Evolutionary conservation across 2,797 vertebrate species (phyloP).

Genomic region (Lithobates pipiens): DNA sequence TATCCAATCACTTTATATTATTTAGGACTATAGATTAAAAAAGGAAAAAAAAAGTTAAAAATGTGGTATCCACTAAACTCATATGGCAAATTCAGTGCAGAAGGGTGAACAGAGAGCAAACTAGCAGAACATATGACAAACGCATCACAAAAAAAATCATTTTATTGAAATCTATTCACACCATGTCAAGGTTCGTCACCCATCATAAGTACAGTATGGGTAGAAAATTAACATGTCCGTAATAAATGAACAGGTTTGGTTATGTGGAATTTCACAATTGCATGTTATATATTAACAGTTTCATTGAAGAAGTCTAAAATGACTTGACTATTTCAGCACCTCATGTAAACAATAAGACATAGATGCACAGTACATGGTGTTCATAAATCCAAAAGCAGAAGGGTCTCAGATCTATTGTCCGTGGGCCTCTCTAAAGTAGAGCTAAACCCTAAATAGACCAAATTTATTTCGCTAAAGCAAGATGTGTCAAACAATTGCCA

Average conservation of each 20-base stretch:
- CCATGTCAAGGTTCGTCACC: not conserved
- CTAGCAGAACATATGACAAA: not conserved
- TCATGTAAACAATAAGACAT: conserved; percentile 8
- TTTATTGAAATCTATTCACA: not conserved
- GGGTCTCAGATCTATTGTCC: not conserved
- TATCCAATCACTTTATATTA: no score
- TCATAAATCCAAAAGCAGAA: not conserved
- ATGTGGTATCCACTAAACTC: not conserved
- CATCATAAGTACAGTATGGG: not conserved
- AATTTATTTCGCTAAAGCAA: no score
- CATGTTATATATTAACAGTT: conserved; percentile 26
- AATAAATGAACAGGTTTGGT: not conserved
- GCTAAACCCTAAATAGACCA: not conserved
- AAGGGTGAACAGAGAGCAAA: no score
- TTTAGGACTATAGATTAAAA: not conserved
- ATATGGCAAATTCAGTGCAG: no score
- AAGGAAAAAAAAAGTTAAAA: not conserved
- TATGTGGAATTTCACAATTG: not conserved
- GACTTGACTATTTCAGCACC: conserved; percentile 5
- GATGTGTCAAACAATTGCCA: not conserved
- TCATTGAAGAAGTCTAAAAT: not conserved
- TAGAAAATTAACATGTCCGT: not conserved
- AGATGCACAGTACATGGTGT: not conserved
- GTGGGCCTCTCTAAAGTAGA: not conserved
- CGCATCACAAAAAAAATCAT: not conserved